Evolutionary conservation across 2,888 invertebrate species (phyloP), one percentile per base, ranked within the genome.

Genomic region (Dryocosmus kuriphilus): DNA sequence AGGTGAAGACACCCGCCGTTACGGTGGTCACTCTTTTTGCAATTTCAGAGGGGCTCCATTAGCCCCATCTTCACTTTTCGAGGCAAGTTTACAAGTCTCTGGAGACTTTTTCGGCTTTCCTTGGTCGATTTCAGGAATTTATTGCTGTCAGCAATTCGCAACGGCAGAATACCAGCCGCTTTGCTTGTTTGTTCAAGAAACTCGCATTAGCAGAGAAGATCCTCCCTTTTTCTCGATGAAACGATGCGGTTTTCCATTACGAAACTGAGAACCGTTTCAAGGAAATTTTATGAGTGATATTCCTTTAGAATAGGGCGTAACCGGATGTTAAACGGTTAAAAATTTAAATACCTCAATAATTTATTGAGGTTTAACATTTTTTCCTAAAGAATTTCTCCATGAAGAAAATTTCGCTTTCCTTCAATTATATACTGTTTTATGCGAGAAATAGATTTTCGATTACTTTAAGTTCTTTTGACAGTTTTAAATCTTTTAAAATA

Each of bases 1-100:
- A 89, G 88, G 82, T 84, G 86, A 84, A 84, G 82, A 86, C 83
- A 71, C 51, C 71, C 67, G 46, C 46, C 46, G 41, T 24, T 27
- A 41, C 27, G 16, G 24, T 19, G 41, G 65, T 41, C 65, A 46
- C 1, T 38, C 65, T 35, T 63, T 63, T 22, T 63, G 22, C 38
- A 19, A 11, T 38, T 63, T 63, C 22, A 9, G 22, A 63, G 22
- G 22, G 35, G 63, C 41, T 16, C 46, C 38, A 65, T 65, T 65
- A 65, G 38, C 16, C 30, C 5, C 32, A 51, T 51, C 67, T 71
- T 71, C 30, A 51, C 51, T 71, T 32, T 30, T 71, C n/a, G 38
- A 24, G 24, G 19, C 11, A 19, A 51, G 27, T 71, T 71, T 51
- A 51, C 51, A 55, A 51, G 71, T 71, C 71, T 51, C 71, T 41